Evolutionary conservation across 2,888 invertebrate genomes (phyloP).

Genomic region (Balanococcus diminutus): DNA sequence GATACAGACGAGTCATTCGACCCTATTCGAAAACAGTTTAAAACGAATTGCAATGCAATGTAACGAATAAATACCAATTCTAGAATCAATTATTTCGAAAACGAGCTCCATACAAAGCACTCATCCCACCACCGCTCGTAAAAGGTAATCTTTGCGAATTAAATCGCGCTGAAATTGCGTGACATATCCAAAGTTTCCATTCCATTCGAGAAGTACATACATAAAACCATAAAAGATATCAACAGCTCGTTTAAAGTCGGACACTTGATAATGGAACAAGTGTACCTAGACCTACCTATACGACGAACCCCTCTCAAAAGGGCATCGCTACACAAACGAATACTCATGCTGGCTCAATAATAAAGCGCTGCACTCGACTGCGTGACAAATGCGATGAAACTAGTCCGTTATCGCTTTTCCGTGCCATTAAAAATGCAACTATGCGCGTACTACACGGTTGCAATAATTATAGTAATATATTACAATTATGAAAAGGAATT

Average conservation of each 20-base stretch:
- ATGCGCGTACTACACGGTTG: neutral
- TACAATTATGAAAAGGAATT: neutral
- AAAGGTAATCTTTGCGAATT: neutral
- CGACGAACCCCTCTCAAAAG: neutral
- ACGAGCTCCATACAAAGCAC: too few species aligned
- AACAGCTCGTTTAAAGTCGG: neutral
- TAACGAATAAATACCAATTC: too few species aligned
- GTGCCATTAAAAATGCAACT: neutral
- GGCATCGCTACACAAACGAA: neutral
- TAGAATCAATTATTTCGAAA: too few species aligned
- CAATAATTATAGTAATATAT: neutral
- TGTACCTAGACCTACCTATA: too few species aligned
- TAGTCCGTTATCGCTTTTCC: neutral
- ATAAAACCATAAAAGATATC: conserved; percentile 2
- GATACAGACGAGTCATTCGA: too few species aligned
- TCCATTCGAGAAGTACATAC: neutral
- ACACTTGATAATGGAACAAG: neutral
- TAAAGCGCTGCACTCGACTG: neutral
- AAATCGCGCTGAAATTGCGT: neutral
- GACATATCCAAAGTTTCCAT: neutral
- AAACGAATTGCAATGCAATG: too few species aligned
- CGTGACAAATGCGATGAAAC: neutral
- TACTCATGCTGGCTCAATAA: neutral
- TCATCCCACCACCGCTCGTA: too few species aligned
- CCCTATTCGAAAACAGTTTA: too few species aligned